Conservation (phyloP, 2,797 vertebrate species). For the Gymnoscopelus braueri region DNA sequence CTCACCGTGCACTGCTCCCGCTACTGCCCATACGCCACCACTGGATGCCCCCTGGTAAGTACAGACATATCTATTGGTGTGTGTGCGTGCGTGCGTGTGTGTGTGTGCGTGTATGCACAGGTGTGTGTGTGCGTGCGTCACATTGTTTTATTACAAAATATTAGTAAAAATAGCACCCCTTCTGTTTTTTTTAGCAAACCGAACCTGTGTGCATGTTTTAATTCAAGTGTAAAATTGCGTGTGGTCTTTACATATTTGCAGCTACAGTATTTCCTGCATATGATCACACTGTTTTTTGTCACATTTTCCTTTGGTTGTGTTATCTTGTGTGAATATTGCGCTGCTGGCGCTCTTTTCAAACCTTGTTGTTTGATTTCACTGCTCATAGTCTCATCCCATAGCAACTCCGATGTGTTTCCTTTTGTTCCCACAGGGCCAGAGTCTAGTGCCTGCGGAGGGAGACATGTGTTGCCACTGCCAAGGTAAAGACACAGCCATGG, state of each 20-base stretch:
- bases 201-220: neutral
- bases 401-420: constrained; percentile 15
- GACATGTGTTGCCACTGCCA: constrained; percentile 85
- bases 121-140: no score
- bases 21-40: constrained; percentile 79
- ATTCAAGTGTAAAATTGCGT: neutral
- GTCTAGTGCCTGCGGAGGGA: constrained; percentile 77
- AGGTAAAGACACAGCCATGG: constrained; percentile 37
- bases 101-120: neutral
- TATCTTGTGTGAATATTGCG: constrained; percentile 15
- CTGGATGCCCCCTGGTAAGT: constrained; percentile 86
- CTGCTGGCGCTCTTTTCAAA: neutral
- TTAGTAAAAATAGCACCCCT: no score
- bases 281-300: no score
- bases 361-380: constrained; percentile 12
- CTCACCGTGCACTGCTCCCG: constrained; percentile 77
- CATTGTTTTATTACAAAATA: no score
- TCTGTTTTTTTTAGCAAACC: neutral
- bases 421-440: constrained; percentile 76
- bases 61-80: neutral
- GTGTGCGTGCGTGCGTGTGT: neutral
- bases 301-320: neutral
- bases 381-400: neutral
- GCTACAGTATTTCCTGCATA: neutral
- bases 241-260: neutral